Evolutionary conservation across 2,797 vertebrate species (phyloP), one percentile per base, ranked within the genome.

Genomic region (Poeciliopsis turneri): DNA sequence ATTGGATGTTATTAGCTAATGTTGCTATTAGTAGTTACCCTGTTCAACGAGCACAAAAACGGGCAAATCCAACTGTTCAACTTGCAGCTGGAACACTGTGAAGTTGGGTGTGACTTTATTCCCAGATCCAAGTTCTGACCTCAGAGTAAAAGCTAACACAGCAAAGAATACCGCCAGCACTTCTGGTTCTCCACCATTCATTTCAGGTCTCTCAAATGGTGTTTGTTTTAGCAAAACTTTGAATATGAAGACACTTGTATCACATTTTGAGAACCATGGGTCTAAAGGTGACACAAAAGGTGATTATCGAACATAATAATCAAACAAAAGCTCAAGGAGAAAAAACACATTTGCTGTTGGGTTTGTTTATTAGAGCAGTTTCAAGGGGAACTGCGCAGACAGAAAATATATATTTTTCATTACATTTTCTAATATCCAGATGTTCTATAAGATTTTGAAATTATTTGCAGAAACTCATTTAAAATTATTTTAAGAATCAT

Each of bases 401-500:
- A 30, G n/a, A 18, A 59, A 5, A 13, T 30, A 18, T 47, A 25
- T 53, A 3, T 51, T 23, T 51, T 51, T 9, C 16, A 33, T 10
- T 72, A 69, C 15, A 43, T 71, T 23, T 36, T 36, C 11, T 51
- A 9, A 41, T 55, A 33, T 61, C 6, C 49, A 74, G 2, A 53
- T 74, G 23, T 53, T 36, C 49, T 15, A 6, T 74, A 12, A 55
- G 7, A 23, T 49, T 20, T 30, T 39, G 30, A 72, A 55, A 55
- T 74, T 33, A 33, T 74, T 53, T 25, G 23, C 20, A 39, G 2
- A 55, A 45, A 18, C 69, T 43, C 7, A 53, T 36, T 72, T 36
- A 0, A 72, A 47, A 36, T 51, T 78, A 87, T 61, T 61, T 61
- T 18, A 33, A 18, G 15, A 61, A 61, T 61, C 30, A 53, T 53